Conservation (phyloP, 2,797 vertebrate species). For the Eutrigla gurnardus region DNA sequence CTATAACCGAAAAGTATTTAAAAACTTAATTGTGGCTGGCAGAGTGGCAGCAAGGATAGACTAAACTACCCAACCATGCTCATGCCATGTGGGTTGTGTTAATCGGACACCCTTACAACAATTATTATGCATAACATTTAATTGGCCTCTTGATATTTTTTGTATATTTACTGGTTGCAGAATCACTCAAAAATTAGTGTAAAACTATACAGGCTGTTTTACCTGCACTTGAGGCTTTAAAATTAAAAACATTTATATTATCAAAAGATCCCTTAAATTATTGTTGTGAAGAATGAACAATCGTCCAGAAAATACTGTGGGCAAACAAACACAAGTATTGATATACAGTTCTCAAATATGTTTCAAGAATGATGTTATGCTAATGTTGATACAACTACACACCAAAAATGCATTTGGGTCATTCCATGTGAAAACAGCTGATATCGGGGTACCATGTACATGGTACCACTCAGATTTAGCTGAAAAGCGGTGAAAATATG, state of each 20-base stretch:
- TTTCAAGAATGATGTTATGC: not conserved
- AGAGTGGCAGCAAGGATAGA: conserved; percentile 2
- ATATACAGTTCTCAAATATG: not conserved
- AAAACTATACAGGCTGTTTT: not conserved
- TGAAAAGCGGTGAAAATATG: too few species aligned
- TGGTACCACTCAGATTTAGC: too few species aligned
- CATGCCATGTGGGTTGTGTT: conserved; percentile 10
- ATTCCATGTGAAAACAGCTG: too few species aligned
- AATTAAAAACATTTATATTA: not conserved
- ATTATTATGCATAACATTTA: not conserved
- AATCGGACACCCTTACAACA: not conserved
- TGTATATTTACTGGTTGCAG: not conserved
- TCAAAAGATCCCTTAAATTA: not conserved
- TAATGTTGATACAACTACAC: not conserved
- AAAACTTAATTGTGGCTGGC: not conserved
- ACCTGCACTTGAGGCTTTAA: not conserved
- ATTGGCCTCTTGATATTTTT: not conserved
- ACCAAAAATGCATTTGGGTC: too few species aligned
- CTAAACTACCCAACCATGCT: not conserved
- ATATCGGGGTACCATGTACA: too few species aligned
- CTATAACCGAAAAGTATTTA: not conserved
- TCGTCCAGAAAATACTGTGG: not conserved
- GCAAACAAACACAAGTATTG: not conserved
- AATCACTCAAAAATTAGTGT: not conserved
- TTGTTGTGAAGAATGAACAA: not conserved